These are phyloP conservation scores for Schizotus pectinicornis DNA, from an alignment of 2,888 invertebrate genomes.

Conservation along the genomic window DNA sequence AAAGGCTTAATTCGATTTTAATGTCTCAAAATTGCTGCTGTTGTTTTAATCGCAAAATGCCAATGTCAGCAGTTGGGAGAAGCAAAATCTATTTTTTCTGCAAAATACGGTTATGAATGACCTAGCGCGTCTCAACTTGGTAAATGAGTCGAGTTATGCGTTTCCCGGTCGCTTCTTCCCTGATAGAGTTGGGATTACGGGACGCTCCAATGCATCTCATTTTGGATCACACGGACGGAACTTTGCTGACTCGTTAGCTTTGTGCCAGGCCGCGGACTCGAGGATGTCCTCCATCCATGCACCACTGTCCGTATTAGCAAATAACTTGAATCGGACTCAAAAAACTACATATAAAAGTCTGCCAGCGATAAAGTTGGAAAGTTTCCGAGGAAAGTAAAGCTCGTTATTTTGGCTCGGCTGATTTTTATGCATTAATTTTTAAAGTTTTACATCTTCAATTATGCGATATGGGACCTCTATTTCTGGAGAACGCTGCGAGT, in stretches of 20 bases:
- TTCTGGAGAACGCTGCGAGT: too few relatives aligned
- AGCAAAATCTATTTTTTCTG: too few relatives aligned
- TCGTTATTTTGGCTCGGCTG: constrained; percentile 5
- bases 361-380: constrained; percentile 2
- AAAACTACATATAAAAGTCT: constrained; percentile 2
- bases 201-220: constrained; percentile 27
- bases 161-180: neutral
- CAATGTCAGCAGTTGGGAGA: too few relatives aligned
- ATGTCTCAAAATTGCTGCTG: too few relatives aligned
- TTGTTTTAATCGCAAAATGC: too few relatives aligned
- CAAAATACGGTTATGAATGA: too few relatives aligned
- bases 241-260: constrained; percentile 34
- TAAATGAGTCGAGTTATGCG: too few relatives aligned
- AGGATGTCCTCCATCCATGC: constrained; percentile 11
- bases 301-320: constrained; percentile 5
- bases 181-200: constrained; percentile 23
- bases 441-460: constrained; percentile 5
- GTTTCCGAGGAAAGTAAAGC: neutral
- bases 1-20: too few relatives aligned
- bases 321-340: constrained; percentile 3
- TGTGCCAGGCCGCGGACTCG: constrained; percentile 17
- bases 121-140: too few relatives aligned
- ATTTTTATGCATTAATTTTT: constrained; percentile 2
- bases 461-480: neutral
- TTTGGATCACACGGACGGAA: constrained; percentile 24